These are phyloP conservation scores for Pheosia gnoma DNA, from an alignment of 2,888 invertebrate genomes.

Conservation along the genomic window DNA sequence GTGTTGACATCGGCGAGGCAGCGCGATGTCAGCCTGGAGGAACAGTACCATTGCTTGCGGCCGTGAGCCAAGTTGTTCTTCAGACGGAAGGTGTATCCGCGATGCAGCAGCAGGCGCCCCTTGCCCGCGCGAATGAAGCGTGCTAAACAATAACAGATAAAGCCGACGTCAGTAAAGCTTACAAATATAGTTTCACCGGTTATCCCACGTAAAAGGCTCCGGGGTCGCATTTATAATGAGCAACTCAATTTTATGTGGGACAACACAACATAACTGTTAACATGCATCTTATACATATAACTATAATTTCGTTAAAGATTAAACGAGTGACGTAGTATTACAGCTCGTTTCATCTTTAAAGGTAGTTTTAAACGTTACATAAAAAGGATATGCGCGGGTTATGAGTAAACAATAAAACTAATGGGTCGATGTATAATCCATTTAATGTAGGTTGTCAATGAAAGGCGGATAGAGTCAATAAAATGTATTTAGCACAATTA, in stretches of 20 bases:
- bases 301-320: slow-evolving; percentile 3
- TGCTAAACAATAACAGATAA: slow-evolving; percentile 54
- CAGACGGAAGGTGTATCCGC: slow-evolving; percentile 79
- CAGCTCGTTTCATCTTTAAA: slow-evolving; percentile 6
- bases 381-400: slow-evolving; percentile 1
- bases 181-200: slow-evolving; percentile 5
- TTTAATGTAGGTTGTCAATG: slow-evolving; percentile 24
- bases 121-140: slow-evolving; percentile 80
- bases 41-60: slow-evolving; percentile 81
- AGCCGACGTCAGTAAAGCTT: neutral
- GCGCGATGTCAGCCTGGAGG: slow-evolving; percentile 76
- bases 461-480: slow-evolving; percentile 34
- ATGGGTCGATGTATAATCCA: slow-evolving; percentile 7
- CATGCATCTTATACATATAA: slow-evolving; percentile 17
- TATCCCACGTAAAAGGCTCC: slow-evolving; percentile 19
- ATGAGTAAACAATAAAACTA: slow-evolving; percentile 21
- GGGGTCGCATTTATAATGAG: neutral
- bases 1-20: slow-evolving; percentile 80
- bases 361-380: neutral
- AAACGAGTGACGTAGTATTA: neutral
- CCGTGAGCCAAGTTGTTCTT: slow-evolving; percentile 81
- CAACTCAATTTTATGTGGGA: slow-evolving; percentile 17
- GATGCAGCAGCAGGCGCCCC: slow-evolving; percentile 74
- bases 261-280: slow-evolving; percentile 14
- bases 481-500: slow-evolving; percentile 48